phyloP scores from a whole-genome alignment of 2,888 invertebrate species.

The Metopia argyrocephala region DNA sequence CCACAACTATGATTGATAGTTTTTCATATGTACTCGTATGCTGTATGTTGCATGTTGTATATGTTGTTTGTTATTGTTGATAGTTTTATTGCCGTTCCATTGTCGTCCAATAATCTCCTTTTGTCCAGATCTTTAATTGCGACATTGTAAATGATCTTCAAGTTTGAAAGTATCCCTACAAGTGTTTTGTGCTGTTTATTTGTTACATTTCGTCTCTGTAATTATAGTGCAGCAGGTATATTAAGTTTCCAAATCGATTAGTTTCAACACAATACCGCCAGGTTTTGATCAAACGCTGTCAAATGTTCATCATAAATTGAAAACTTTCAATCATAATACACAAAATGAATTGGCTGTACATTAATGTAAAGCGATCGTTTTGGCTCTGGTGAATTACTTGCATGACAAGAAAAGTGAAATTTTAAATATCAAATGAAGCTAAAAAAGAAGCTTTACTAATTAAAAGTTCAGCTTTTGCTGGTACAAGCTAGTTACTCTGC shows the following conservation, averaged over 20 bases:
- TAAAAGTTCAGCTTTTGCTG: too few species aligned
- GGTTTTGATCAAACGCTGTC: conserved; percentile 43
- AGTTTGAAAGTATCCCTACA: conserved; percentile 1
- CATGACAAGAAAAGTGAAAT: too few species aligned
- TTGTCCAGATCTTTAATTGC: conserved; percentile 21
- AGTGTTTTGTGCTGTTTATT: conserved; percentile 34
- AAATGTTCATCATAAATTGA: neutral
- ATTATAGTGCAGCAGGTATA: conserved; percentile 28
- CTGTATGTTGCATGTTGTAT: neutral
- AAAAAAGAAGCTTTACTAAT: too few species aligned
- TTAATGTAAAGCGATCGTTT: neutral
- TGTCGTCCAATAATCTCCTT: neutral
- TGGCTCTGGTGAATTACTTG: neutral
- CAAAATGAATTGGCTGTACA: neutral
- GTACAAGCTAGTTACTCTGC: too few species aligned
- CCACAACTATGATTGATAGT: conserved; percentile 58
- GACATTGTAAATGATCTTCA: conserved; percentile 43
- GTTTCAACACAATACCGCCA: conserved; percentile 36
- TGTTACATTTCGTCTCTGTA: conserved; percentile 35
- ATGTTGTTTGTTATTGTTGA: neutral
- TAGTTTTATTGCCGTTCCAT: neutral
- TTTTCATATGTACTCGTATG: neutral
- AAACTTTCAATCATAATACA: too few species aligned
- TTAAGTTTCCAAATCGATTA: conserved; percentile 52
- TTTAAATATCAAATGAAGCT: too few species aligned